These are phyloP conservation scores for Latheticus oryzae DNA, from an alignment of 2,888 invertebrate species.

Conservation along the genomic window DNA sequence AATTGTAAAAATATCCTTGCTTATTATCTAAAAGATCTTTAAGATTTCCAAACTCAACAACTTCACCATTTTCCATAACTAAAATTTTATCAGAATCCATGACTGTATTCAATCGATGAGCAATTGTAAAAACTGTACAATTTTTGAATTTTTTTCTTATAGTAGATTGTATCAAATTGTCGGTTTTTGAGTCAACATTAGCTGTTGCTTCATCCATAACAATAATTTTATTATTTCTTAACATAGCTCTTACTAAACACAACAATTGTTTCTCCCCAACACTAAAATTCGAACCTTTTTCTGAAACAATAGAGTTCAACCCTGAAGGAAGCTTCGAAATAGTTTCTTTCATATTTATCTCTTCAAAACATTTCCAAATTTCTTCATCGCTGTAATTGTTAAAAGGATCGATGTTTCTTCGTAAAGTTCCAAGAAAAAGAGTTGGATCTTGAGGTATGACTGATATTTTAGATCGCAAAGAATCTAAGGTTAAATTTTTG, in stretches of 20 bases:
- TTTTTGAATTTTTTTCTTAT: slow-evolving; percentile 79
- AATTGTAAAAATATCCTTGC: slow-evolving; percentile 40
- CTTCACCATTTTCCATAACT: slow-evolving; percentile 71
- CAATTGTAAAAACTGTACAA: slow-evolving; percentile 86
- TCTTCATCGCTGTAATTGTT: slow-evolving; percentile 80
- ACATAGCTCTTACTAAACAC: slow-evolving; percentile 75
- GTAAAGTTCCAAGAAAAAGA: slow-evolving; percentile 85
- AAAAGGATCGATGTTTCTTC: slow-evolving; percentile 92
- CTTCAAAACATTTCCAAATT: slow-evolving; percentile 87
- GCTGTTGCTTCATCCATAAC: slow-evolving; percentile 80
- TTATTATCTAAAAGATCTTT: slow-evolving; percentile 57
- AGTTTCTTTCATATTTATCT: slow-evolving; percentile 81
- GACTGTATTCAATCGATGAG: slow-evolving; percentile 84
- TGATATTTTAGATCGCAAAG: slow-evolving; percentile 67
- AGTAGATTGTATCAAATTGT: slow-evolving; percentile 80
- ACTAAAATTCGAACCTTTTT: slow-evolving; percentile 69
- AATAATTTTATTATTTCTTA: slow-evolving; percentile 62
- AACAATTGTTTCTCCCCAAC: slow-evolving; percentile 73
- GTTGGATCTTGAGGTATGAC: slow-evolving; percentile 73
- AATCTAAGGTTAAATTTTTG: slow-evolving; percentile 67
- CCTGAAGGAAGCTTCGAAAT: slow-evolving; percentile 75
- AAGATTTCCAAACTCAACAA: slow-evolving; percentile 83
- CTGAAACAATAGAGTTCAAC: slow-evolving; percentile 76
- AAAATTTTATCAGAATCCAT: slow-evolving; percentile 85
- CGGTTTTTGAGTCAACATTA: slow-evolving; percentile 83